phyloP scores from a whole-genome alignment of 2,113 vertebrate genomes.

The Tyto alba region DNA sequence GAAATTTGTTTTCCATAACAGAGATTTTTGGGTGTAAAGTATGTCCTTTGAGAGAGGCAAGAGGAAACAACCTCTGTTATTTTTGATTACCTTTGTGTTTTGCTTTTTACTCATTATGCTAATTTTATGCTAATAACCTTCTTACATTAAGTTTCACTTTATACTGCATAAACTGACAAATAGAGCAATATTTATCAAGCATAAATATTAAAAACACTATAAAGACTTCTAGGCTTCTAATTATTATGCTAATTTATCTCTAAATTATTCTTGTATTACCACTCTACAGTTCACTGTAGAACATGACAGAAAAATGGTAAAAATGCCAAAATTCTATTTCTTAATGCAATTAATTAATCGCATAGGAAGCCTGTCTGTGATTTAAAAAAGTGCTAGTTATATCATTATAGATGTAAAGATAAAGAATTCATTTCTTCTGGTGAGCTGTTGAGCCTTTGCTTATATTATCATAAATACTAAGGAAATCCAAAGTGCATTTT shows the following conservation, averaged over 20 bases:
- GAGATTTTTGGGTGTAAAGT: conserved; percentile 29
- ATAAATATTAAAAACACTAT: conserved; percentile 68
- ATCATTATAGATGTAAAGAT: not conserved
- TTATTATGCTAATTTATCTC: conserved; percentile 67
- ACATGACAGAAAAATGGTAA: conserved; percentile 33
- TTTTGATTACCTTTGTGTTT: conserved; percentile 69
- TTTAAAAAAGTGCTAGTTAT: not conserved
- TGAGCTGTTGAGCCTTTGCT: not conserved
- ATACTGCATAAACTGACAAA: conserved; percentile 65
- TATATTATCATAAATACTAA: not conserved
- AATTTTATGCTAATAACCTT: conserved; percentile 62
- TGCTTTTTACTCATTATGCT: conserved; percentile 56
- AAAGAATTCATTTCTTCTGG: not conserved
- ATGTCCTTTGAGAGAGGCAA: conserved; percentile 28
- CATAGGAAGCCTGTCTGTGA: not conserved
- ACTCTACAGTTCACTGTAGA: conserved; percentile 31
- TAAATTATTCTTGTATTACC: conserved; percentile 59
- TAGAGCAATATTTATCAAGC: conserved; percentile 68
- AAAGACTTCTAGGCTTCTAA: conserved; percentile 63
- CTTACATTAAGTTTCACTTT: conserved; percentile 64
- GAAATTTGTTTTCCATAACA: conserved; percentile 39
- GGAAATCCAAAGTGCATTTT: not conserved
- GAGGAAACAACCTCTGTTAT: conserved; percentile 55
- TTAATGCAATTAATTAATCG: conserved; percentile 30
- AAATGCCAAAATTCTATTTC: conserved; percentile 21